These are phyloP conservation scores for Drosophila silvestris DNA, from an alignment of 2,888 invertebrate genomes.

Conservation along the genomic window DNA sequence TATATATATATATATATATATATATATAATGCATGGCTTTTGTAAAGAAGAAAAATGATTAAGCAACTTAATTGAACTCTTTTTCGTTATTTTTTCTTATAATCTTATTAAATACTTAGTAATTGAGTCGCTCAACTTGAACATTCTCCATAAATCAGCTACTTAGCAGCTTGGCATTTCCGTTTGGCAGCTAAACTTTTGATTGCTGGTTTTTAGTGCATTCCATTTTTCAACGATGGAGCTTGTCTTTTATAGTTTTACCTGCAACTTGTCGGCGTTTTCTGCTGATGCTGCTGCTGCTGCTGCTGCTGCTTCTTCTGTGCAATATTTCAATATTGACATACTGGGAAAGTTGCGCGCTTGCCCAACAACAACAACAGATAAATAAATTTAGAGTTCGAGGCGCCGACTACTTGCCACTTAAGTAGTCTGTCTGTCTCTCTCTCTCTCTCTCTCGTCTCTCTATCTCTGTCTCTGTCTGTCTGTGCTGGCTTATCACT, in stretches of 20 bases:
- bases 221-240: slow-evolving; percentile 38
- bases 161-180: background rate
- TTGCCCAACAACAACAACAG: slow-evolving; percentile 50
- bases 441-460: background rate
- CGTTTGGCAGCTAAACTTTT: background rate
- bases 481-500: slow-evolving; percentile 5
- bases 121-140: background rate
- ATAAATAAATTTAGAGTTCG: slow-evolving; percentile 50
- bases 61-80: background rate
- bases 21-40: too few species aligned
- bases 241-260: slow-evolving; percentile 38
- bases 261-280: slow-evolving; percentile 32
- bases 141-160: background rate
- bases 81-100: background rate
- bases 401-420: slow-evolving; percentile 51
- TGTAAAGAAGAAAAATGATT: too few species aligned
- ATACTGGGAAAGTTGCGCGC: slow-evolving; percentile 70
- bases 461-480: background rate
- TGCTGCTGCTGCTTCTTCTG: slow-evolving; percentile 25
- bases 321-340: slow-evolving; percentile 68
- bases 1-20: too few species aligned
- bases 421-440: slow-evolving; percentile 59
- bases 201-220: background rate
- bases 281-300: background rate
- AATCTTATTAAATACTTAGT: background rate